phyloP scores from a whole-genome alignment of 2,797 vertebrate genomes.

The Kryptopterus vitreolus region DNA sequence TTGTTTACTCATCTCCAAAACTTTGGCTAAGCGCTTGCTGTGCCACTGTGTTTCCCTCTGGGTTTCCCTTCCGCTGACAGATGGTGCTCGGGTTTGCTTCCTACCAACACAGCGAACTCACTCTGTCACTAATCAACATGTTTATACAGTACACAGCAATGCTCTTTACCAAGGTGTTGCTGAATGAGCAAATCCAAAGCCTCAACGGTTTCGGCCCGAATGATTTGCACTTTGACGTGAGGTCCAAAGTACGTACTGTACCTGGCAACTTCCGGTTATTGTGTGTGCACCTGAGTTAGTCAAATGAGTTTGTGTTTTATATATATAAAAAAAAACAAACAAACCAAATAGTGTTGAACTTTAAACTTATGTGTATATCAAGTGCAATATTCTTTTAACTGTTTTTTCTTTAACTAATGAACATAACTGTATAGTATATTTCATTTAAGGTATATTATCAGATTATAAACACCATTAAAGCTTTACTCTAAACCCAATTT shows the following conservation, averaged over 20 bases:
- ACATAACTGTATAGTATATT: background rate
- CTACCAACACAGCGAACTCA: slow-evolving; percentile 18
- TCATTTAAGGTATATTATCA: too few species aligned
- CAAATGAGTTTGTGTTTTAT: background rate
- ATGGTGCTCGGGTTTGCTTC: slow-evolving; percentile 56
- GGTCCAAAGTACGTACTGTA: slow-evolving; percentile 16
- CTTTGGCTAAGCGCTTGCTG: slow-evolving; percentile 26
- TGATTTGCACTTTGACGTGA: slow-evolving; percentile 1
- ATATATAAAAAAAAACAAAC: too few species aligned
- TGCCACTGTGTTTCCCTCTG: slow-evolving; percentile 33
- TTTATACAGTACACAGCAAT: background rate
- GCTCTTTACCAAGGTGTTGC: background rate
- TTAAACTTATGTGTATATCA: background rate
- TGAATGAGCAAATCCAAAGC: background rate
- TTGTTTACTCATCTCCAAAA: slow-evolving; percentile 23
- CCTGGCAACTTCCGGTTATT: slow-evolving; percentile 1
- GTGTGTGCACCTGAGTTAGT: background rate
- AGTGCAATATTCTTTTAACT: background rate
- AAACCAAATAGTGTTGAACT: too few species aligned
- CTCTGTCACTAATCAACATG: slow-evolving; percentile 6
- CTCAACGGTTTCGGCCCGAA: background rate
- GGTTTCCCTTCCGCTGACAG: slow-evolving; percentile 47
- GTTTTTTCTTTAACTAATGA: background rate
- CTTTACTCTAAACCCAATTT: background rate
- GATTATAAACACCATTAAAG: background rate